Percentiles rank a stretch among this genome's conserved stretches.
Evolutionary conservation across 2,888 invertebrate genomes (phyloP).

Genomic region (Eucera pruinosa): DNA sequence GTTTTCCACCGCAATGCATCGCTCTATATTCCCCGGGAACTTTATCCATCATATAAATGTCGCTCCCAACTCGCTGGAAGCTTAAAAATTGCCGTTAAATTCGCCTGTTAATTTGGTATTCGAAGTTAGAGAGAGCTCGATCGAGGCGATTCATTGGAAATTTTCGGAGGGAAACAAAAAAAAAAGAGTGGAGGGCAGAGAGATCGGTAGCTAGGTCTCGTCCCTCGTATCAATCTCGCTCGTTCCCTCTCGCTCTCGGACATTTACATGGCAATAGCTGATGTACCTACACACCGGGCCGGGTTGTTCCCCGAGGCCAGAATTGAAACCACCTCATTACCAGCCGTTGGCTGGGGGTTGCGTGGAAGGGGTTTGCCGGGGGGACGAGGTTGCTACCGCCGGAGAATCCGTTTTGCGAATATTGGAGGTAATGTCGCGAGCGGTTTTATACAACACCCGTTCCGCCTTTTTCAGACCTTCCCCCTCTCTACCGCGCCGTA

Average conservation of each 20-base stretch:
- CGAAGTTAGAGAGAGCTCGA: background rate
- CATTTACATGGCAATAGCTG: slow-evolving; percentile 80
- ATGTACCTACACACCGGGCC: slow-evolving; percentile 68
- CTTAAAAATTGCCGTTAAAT: slow-evolving; percentile 2
- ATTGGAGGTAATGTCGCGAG: slow-evolving; percentile 84
- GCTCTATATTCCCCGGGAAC: too few relatives aligned
- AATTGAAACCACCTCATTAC: slow-evolving; percentile 85
- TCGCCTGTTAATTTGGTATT: background rate
- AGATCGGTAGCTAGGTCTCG: slow-evolving; percentile 50
- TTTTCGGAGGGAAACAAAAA: slow-evolving; percentile 15
- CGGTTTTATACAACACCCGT: slow-evolving; percentile 81
- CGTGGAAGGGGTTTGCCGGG: slow-evolving; percentile 44
- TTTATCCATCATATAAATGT: too few relatives aligned
- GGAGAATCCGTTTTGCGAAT: slow-evolving; percentile 84
- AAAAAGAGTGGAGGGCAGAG: slow-evolving; percentile 14
- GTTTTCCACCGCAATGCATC: too few relatives aligned
- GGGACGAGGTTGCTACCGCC: slow-evolving; percentile 74
- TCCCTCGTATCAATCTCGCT: slow-evolving; percentile 74
- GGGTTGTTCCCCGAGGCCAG: slow-evolving; percentile 80
- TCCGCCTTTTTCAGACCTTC: slow-evolving; percentile 70
- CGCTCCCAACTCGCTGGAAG: too few relatives aligned
- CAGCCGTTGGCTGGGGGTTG: slow-evolving; percentile 50
- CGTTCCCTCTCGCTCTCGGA: slow-evolving; percentile 72
- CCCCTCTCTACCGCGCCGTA: slow-evolving; percentile 58
- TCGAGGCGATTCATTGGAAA: slow-evolving; percentile 41